Percentiles rank a stretch among this genome's conserved stretches.
Conservation (phyloP, 2,797 vertebrate genomes). For the Macrochelys suwanniensis region DNA sequence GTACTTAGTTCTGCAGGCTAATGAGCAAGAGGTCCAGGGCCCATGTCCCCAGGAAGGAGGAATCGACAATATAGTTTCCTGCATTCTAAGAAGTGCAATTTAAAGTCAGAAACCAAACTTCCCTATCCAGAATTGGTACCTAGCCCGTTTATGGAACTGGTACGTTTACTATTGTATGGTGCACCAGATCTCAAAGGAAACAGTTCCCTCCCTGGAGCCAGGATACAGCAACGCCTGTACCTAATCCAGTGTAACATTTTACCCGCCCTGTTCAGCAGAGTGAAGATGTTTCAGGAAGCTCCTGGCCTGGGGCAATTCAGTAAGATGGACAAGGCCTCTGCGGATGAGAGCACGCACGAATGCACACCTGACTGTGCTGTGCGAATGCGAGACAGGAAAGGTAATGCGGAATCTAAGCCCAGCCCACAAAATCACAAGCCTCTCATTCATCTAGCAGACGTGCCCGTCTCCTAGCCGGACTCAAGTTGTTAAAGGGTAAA, state of each 20-base stretch:
- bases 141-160: too few relatives aligned
- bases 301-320: not conserved
- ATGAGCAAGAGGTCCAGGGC: not conserved
- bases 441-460: not conserved
- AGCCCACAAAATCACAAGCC: not conserved
- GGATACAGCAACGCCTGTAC: not conserved
- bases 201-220: not conserved
- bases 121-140: too few relatives aligned
- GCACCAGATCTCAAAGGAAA: not conserved
- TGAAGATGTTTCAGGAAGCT: not conserved
- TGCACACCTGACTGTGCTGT: not conserved
- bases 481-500: not conserved
- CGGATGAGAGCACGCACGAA: not conserved
- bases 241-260: not conserved
- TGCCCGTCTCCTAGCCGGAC: too few relatives aligned
- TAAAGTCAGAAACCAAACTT: not conserved
- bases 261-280: not conserved
- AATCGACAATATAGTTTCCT: not conserved
- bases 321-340: not conserved
- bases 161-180: not conserved
- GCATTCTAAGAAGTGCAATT: not conserved
- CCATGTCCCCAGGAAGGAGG: not conserved
- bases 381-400: not conserved
- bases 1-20: not conserved
- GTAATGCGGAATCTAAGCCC: not conserved